These are phyloP conservation scores for Pyrocoelia pectoralis DNA, from an alignment of 2,888 invertebrate species.

Conservation along the genomic window DNA sequence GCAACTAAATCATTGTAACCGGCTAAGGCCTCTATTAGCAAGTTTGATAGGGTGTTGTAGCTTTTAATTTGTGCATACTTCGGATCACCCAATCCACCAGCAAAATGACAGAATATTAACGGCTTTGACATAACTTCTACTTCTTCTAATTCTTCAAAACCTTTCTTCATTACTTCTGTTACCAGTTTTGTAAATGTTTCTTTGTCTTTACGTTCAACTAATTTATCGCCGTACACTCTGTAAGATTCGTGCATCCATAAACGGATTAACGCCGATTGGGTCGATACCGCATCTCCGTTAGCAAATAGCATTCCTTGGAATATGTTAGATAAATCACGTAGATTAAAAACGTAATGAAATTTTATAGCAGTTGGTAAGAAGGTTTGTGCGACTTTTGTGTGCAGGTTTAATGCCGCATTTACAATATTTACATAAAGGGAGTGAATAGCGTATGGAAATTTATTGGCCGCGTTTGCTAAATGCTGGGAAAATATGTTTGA, in stretches of 20 bases:
- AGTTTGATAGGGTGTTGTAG: slow-evolving; percentile 74
- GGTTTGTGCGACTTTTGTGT: slow-evolving; percentile 74
- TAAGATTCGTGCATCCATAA: slow-evolving; percentile 91
- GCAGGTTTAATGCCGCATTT: slow-evolving; percentile 76
- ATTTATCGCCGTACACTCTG: slow-evolving; percentile 90
- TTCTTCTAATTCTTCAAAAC: slow-evolving; percentile 78
- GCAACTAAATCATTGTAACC: slow-evolving; percentile 88
- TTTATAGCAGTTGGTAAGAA: slow-evolving; percentile 94
- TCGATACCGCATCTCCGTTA: slow-evolving; percentile 75
- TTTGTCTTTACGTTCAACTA: slow-evolving; percentile 82
- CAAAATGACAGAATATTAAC: slow-evolving; percentile 91
- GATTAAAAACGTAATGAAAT: slow-evolving; percentile 94
- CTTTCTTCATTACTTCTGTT: slow-evolving; percentile 80
- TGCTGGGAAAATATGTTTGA: slow-evolving; percentile 84
- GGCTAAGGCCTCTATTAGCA: slow-evolving; percentile 79
- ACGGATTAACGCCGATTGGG: slow-evolving; percentile 75
- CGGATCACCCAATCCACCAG: slow-evolving; percentile 88
- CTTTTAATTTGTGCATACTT: slow-evolving; percentile 84
- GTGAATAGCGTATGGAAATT: slow-evolving; percentile 69
- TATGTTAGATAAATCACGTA: slow-evolving; percentile 91
- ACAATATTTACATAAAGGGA: slow-evolving; percentile 71
- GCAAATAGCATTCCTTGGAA: slow-evolving; percentile 92
- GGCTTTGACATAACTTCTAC: slow-evolving; percentile 75
- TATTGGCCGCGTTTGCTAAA: slow-evolving; percentile 69
- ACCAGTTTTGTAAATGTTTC: slow-evolving; percentile 77